Conservation (phyloP, 2,797 vertebrate species). For the Tauraco hartlaubi region DNA sequence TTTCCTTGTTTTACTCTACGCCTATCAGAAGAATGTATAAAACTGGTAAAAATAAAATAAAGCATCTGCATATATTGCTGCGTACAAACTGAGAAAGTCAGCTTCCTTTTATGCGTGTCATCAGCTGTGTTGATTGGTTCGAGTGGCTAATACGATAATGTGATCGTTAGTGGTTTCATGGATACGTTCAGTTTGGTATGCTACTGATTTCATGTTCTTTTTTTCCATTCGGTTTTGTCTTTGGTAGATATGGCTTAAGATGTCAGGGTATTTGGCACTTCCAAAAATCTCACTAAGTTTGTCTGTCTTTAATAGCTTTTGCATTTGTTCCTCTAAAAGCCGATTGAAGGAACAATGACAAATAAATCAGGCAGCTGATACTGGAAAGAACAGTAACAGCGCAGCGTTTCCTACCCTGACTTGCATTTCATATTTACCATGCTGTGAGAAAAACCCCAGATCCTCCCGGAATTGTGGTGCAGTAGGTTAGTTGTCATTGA, state of each 20-base stretch:
- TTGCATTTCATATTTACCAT: not conserved
- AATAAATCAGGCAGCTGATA: not conserved
- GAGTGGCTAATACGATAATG: not conserved
- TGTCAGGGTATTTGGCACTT: not conserved
- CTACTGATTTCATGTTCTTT: not conserved
- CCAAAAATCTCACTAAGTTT: not conserved
- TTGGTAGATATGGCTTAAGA: not conserved
- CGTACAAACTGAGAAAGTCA: not conserved
- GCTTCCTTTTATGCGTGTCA: not conserved
- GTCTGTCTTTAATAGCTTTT: not conserved
- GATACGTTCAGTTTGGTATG: not conserved
- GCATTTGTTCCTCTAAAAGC: not conserved
- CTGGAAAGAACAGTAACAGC: not conserved
- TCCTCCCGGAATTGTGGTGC: not conserved
- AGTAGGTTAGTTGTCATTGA: not conserved
- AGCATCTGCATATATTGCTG: not conserved
- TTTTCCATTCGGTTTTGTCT: not conserved
- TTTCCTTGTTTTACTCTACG: not conserved
- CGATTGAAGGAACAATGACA: not conserved
- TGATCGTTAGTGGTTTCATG: not conserved
- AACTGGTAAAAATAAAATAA: not conserved
- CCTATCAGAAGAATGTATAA: rapidly evolving
- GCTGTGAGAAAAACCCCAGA: not conserved
- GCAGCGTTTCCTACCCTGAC: not conserved
- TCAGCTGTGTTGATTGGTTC: not conserved